These are phyloP conservation scores for Andinoacara biseriatus DNA, from an alignment of 2,113 vertebrate species.

Conservation along the genomic window DNA sequence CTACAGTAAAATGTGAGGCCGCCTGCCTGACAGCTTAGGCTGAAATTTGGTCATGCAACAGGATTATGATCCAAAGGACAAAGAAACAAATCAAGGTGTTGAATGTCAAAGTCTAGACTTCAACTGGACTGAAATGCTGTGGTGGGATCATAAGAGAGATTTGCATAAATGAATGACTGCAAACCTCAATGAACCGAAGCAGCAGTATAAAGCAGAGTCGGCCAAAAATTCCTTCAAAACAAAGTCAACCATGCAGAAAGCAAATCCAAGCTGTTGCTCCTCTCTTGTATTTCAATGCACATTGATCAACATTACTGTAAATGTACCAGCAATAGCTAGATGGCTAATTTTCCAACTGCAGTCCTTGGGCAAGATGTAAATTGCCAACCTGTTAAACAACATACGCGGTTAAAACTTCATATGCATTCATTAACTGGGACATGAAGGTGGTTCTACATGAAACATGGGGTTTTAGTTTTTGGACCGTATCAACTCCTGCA, in stretches of 20 bases:
- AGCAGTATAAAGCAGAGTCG: not conserved
- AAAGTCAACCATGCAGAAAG: not conserved
- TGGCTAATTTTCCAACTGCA: no score
- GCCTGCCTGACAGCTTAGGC: not conserved
- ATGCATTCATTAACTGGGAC: no score
- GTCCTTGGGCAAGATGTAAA: no score
- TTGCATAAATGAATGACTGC: not conserved
- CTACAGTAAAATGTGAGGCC: not conserved
- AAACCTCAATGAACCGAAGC: not conserved
- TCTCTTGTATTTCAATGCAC: not conserved
- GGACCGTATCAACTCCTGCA: not conserved
- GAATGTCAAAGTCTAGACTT: not conserved
- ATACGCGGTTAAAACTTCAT: no score
- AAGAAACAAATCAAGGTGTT: not conserved
- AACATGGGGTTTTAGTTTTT: not conserved
- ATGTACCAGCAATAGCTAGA: no score
- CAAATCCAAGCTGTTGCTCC: not conserved
- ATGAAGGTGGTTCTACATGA: not conserved
- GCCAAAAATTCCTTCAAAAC: not conserved
- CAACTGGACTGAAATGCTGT: not conserved
- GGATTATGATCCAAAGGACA: not conserved
- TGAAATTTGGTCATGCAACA: not conserved
- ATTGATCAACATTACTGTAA: no score
- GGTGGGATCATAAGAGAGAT: not conserved
- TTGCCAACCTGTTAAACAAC: no score